Base-by-base conservation (phyloP, 2,113 vertebrate species). In the Sardina pilchardus region DNA sequence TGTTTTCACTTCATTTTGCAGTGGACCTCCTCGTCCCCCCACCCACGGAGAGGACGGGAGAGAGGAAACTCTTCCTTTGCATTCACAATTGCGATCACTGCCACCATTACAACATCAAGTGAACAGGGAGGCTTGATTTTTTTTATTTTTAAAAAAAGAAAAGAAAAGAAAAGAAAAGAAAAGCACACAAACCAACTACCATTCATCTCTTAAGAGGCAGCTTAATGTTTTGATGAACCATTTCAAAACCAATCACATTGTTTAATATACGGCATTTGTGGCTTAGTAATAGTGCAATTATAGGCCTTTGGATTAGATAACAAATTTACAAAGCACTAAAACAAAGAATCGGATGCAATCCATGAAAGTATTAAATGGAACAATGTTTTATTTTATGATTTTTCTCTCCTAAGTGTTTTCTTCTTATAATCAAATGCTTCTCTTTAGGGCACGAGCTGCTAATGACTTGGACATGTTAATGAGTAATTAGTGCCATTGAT, bases 401-500 rank as follows among this genome's bases (percentile, higher is more conserved):
- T 12, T 9, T 16, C 67, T 36, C 7, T 17, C 30, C 67, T 36
- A 75, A 78, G 71, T 17, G 71, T 78, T 78, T 78, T 78, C 30
- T 78, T 36, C 39, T 78, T 34, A 78, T 78, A 78, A 30, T 78
- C 71, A 78, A 78, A 36, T 78, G 71, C 48, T 39, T 78, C 81
- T 85, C 86, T 84, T 89, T 80, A 82, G 89, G 85, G 83, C 85
- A 83, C 86, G 48, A n/a, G n/a, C n/a, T 83, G 84, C 71, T 86
- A 89, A 86, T 81, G 86, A 83, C 82, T 63, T 84, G 83, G 67
- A 53, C 89, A 82, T 90, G 87, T 87, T 94, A 94, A 94, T 1
- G 90, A 92, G 91, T 89, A 85, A 92, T 92, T 93, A 92, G 93
- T 17, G 71, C 84, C 89, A 93, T 82, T 92, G 91, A 92, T 93